Evolutionary conservation across 92 coral and sea anemone species (phyloP).

Genomic region (Nematostella vectensis): DNA sequence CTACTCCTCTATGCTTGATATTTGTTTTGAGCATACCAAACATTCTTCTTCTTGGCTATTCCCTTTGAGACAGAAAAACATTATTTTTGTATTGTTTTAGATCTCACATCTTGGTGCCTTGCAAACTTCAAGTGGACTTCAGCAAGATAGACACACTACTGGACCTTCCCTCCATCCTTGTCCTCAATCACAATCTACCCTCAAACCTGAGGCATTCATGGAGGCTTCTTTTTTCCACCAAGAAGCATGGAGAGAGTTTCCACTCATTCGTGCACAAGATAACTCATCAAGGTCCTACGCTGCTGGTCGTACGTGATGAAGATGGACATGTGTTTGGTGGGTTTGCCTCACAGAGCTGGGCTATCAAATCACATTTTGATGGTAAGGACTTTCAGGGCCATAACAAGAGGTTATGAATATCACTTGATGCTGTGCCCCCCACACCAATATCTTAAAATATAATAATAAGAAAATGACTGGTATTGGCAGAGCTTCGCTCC

Average conservation of each 20-base stretch:
- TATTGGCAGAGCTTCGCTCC: no score
- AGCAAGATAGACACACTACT: slow-evolving; percentile 47
- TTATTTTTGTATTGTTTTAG: slow-evolving; percentile 27
- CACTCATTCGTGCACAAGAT: slow-evolving; percentile 78
- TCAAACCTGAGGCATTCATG: slow-evolving; percentile 62
- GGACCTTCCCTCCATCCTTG: slow-evolving; percentile 60
- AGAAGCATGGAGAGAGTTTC: slow-evolving; percentile 85
- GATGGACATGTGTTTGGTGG: slow-evolving; percentile 89
- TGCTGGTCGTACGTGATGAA: slow-evolving; percentile 51
- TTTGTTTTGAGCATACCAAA: no score
- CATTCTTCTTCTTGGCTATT: no score
- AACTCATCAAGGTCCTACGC: slow-evolving; percentile 75
- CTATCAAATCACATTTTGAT: slow-evolving; percentile 73
- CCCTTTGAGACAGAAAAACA: no score
- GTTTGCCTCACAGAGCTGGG: slow-evolving; percentile 88
- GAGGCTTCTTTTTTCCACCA: slow-evolving; percentile 78
- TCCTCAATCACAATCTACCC: slow-evolving; percentile 69
- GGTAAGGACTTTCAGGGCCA: slow-evolving; percentile 59
- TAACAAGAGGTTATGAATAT: no score
- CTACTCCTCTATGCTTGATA: no score
- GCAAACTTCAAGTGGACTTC: slow-evolving; percentile 74
- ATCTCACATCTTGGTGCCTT: slow-evolving; percentile 78
- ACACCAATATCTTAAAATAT: not conserved
- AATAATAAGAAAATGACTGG: no score
- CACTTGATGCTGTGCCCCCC: not conserved